Evolutionary conservation across 2,888 invertebrate species (phyloP), one percentile per base, ranked within the genome.

Genomic region (Dynastes hyllus): DNA sequence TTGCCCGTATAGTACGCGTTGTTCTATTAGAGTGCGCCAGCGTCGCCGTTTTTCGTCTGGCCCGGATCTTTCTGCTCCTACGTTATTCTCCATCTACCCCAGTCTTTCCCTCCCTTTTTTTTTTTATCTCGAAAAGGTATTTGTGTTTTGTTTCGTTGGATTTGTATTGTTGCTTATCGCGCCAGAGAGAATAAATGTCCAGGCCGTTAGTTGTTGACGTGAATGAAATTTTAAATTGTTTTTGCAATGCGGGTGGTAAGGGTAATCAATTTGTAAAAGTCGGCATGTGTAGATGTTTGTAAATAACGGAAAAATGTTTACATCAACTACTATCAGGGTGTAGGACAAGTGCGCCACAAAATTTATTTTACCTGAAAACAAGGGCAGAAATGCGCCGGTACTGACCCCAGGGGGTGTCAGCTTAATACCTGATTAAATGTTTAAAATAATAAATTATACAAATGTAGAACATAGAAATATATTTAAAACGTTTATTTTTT

Each of bases 181-280:
- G 29, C 61, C 11, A 22, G 8, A 1, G 61, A 27, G 6, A 61
- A 27, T 61, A 5, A 3, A 11, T 61, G 9, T 61, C 22, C 29
- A 5, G 27, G 6, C 61, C 61, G 32, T 16, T 55, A 55, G 55
- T 55, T 55, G 61, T 29, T 61, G 29, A 61, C 22, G 61, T 61
- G 61, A 61, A 61, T 9, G 61, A 55, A 61, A 61, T 61, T 61
- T 29, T 22, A 61, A 61, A 61, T 61, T 61, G 61, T 61, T 61
- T 61, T 61, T 61, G 6, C 16, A 16, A 16, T 16, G 58, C 1
- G 32, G 27, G 61, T 61, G n/a, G 29, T 29, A n/a, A 55, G 8
- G 13, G 3, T 55, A n/a, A 16, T 55, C n/a, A 16, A 16, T 16
- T 55, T 55, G 16, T 16, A 3, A 4, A 8, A 6, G 55, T 5